phyloP scores from a whole-genome alignment of 2,888 invertebrate genomes.

The Embidobia sp. region DNA sequence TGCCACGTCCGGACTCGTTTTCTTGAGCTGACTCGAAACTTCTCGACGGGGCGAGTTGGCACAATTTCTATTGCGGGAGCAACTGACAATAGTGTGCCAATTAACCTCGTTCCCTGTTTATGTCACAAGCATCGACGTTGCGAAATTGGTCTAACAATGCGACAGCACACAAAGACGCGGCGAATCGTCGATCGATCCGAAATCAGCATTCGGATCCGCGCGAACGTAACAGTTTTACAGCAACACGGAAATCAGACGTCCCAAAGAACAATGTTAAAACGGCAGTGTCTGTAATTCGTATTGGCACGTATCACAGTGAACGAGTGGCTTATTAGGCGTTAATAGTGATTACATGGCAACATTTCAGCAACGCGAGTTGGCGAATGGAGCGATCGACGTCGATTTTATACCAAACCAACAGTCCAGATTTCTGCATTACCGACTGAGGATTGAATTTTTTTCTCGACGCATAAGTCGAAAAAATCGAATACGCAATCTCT shows the following conservation, averaged over 20 bases:
- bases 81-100: constrained; percentile 28
- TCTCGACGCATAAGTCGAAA: background rate
- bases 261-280: constrained; percentile 53
- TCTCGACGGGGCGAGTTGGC: background rate
- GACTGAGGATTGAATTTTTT: background rate
- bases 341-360: constrained; percentile 65
- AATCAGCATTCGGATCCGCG: constrained; percentile 19
- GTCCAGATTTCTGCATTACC: constrained; percentile 18
- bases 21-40: constrained; percentile 1
- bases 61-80: constrained; percentile 7
- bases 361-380: constrained; percentile 56
- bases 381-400: constrained; percentile 45
- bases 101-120: constrained; percentile 14
- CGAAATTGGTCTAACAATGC: constrained; percentile 37
- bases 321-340: constrained; percentile 65
- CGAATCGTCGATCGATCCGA: constrained; percentile 20
- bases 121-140: constrained; percentile 22
- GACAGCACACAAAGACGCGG: constrained; percentile 28
- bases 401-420: constrained; percentile 48
- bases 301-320: constrained; percentile 74
- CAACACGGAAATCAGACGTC: constrained; percentile 33
- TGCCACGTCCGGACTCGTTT: too few species aligned
- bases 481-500: background rate
- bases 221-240: constrained; percentile 31
- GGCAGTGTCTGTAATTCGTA: constrained; percentile 67